Base-by-base conservation (phyloP, 2,888 invertebrate species). In the Ophion ellenae region DNA sequence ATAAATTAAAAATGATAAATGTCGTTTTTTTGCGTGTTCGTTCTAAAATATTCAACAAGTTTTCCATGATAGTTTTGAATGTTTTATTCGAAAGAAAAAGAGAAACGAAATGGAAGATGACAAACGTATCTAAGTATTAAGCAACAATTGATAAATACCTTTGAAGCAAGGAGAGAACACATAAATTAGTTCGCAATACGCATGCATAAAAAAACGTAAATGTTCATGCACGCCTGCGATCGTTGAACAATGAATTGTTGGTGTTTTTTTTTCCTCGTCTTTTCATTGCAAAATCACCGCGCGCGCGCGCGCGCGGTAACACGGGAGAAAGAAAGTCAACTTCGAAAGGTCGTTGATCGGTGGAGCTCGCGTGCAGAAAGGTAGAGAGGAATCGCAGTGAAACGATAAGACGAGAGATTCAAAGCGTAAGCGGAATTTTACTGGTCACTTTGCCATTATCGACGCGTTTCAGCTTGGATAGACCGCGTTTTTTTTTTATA, bases 141-240 rank as follows among this genome's bases (percentile, higher is more conserved):
- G 74, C 83, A 80, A 84, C 76, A 74, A 81, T 84, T 36, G 66
- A 84, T 71, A 80, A 61, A 80, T 67, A 84, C 71, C 71, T 73
- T 64, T 71, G 53, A 10, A 47, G 53, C 11, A 24, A 32, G 57
- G 24, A 66, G 71, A 76, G 28, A 71, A 63, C 10, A 53, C 53
- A 24, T 59, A 20, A 40, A 69, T 82, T 45, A 47, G 32, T 45
- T 81, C 28, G 53, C n/a, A 64, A 70, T 40, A 53, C 14, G 14
- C 76, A 82, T 57, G 81, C 73, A 63, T 11, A 61, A 47, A 76
- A 20, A 24, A 14, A 24, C 70, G 76, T 71, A 36, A 63, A 63
- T 71, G 24, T 76, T 47, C 17, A 57, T 78, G 61, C 78, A 24
- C 9, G 24, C 32, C 45, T 69, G 28, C 64, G 57, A 73, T 61